A percentile compares a stretch with the other conserved stretches of the same genome.
These are phyloP conservation scores for Acromyrmex echinatior DNA, from an alignment of 1,140 invertebrate genomes.

Conservation along the genomic window DNA sequence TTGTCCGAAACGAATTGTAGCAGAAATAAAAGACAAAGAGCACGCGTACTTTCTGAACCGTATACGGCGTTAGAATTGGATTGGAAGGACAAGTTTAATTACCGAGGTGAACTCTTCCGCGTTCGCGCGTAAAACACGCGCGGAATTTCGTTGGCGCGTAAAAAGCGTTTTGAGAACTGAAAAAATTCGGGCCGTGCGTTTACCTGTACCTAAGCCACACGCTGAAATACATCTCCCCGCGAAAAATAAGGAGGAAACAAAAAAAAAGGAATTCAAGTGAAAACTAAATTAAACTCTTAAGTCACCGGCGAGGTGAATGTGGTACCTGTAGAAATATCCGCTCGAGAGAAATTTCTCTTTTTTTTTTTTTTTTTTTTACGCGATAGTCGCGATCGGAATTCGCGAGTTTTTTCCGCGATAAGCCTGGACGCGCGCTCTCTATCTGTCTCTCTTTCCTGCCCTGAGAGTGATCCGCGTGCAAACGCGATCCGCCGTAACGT, in stretches of 20 bases:
- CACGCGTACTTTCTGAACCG: not conserved
- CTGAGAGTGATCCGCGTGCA: not conserved
- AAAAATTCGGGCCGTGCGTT: conserved; percentile 22
- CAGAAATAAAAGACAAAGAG: not conserved
- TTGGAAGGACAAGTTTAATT: conserved; percentile 50
- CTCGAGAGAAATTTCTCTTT: not conserved
- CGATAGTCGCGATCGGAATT: conserved; percentile 24
- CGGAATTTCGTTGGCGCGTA: conserved; percentile 27
- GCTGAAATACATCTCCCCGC: not conserved
- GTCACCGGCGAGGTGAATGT: not conserved
- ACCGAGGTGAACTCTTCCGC: not conserved
- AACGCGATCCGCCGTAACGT: conserved; percentile 11
- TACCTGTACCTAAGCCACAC: not conserved
- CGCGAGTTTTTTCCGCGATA: not conserved
- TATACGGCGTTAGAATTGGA: conserved; percentile 12
- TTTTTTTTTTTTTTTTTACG: not conserved
- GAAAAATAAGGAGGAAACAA: not conserved
- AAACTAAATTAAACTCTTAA: conserved; percentile 32
- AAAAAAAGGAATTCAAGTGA: not conserved
- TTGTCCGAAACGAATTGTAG: conserved; percentile 6
- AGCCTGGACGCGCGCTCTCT: not conserved
- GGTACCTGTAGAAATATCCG: not conserved
- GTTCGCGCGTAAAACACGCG: not conserved
- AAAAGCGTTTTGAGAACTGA: conserved; percentile 12
- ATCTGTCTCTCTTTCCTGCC: not conserved